Percentiles rank a stretch among this genome's conserved stretches.
phyloP scores from a whole-genome alignment of 2,797 vertebrate species.

The Sebastes wilsoni region DNA sequence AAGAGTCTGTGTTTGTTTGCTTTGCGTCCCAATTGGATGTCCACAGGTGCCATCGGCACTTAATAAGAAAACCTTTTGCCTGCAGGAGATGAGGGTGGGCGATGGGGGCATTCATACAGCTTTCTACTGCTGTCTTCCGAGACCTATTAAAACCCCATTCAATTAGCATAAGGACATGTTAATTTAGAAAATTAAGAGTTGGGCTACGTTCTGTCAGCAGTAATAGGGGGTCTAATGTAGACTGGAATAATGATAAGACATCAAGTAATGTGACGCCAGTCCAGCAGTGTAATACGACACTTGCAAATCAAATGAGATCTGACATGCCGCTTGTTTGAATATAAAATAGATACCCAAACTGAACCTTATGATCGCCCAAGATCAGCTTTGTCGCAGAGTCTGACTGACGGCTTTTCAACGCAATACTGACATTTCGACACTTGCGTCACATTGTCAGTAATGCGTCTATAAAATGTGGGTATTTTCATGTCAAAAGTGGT shows the following conservation, averaged over 20 bases:
- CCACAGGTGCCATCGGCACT: slow-evolving; percentile 24
- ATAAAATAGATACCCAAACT: slow-evolving; percentile 1
- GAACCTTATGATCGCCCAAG: not conserved
- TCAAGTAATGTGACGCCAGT: slow-evolving; percentile 46
- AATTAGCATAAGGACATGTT: slow-evolving; percentile 68
- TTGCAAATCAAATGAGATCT: slow-evolving; percentile 47
- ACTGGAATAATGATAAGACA: slow-evolving; percentile 61
- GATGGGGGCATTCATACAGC: not conserved
- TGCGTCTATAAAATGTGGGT: slow-evolving; percentile 14
- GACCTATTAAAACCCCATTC: slow-evolving; percentile 70
- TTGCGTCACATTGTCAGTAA: not conserved
- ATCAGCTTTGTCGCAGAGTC: slow-evolving; percentile 19
- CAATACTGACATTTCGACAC: not conserved
- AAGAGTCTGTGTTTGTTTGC: not conserved
- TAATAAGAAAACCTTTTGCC: slow-evolving; percentile 5
- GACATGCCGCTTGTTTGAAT: slow-evolving; percentile 15
- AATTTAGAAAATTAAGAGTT: slow-evolving; percentile 68
- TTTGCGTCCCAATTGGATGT: slow-evolving; percentile 4
- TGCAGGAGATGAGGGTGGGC: not conserved
- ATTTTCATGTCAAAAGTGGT: slow-evolving; percentile 21
- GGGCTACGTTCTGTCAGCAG: slow-evolving; percentile 53
- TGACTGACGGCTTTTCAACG: slow-evolving; percentile 28
- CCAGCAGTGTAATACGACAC: slow-evolving; percentile 12
- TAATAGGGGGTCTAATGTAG: slow-evolving; percentile 56
- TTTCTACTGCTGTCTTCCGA: slow-evolving; percentile 45